phyloP scores from a whole-genome alignment of 2,888 invertebrate genomes.

The Polyommatus iphigenia region DNA sequence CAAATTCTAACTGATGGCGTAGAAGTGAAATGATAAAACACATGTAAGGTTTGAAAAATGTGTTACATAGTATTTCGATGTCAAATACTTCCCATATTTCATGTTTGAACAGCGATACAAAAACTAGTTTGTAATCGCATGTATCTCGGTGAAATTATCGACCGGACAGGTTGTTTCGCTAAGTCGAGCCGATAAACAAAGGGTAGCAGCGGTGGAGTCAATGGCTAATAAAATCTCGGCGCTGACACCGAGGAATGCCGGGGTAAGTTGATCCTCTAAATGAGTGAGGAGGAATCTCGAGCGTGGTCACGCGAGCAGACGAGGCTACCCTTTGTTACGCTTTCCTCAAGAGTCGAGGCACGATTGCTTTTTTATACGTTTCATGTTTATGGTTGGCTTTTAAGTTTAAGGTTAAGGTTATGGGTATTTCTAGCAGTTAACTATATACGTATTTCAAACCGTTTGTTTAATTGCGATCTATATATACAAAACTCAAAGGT shows the following conservation, averaged over 20 bases:
- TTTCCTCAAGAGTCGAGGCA: conserved; percentile 39
- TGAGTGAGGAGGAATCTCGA: conserved; percentile 61
- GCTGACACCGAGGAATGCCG: conserved; percentile 60
- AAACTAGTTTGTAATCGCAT: conserved; percentile 29
- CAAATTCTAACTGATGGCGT: neutral
- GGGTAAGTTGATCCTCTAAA: conserved; percentile 67
- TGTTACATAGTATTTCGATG: neutral
- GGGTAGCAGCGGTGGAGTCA: conserved; percentile 45
- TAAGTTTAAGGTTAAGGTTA: too few species aligned
- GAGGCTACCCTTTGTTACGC: conserved; percentile 59
- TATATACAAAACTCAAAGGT: too few species aligned
- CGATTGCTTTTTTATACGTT: conserved; percentile 28
- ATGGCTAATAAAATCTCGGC: conserved; percentile 59
- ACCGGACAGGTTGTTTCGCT: conserved; percentile 34
- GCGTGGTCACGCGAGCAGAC: conserved; percentile 70
- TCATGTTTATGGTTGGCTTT: neutral
- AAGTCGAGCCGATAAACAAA: conserved; percentile 45
- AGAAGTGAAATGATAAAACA: neutral
- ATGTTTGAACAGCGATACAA: conserved; percentile 1
- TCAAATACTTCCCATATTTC: neutral
- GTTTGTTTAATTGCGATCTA: too few species aligned
- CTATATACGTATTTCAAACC: too few species aligned
- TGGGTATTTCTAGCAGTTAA: neutral
- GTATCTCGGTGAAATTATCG: conserved; percentile 31
- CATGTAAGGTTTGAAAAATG: neutral